Evolutionary conservation across 2,113 vertebrate genomes (phyloP), one percentile per base, ranked within the genome.

Genomic region (Triplophysa siluroides): DNA sequence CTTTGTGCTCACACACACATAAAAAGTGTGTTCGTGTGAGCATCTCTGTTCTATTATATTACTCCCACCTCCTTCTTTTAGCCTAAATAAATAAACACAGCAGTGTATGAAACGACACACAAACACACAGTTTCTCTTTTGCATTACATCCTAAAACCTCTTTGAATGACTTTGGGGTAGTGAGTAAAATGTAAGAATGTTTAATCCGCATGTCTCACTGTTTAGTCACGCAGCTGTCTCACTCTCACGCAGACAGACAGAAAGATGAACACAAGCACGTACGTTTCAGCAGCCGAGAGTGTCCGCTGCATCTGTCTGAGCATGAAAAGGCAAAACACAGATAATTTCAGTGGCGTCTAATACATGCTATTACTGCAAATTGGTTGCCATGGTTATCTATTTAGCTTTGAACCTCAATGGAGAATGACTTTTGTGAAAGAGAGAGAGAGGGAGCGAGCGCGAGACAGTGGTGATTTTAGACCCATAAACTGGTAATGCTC

Each of bases 381-480:
- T 92, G 92, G 92, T 93, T 92, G 90, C 92, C 90, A 93, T 92
- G 91, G 92, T 92, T 90, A 89, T 91, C 87, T 88, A 88, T 91
- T 88, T 87, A 89, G 86, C 79, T 38, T 65, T 65, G 83, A 83
- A 84, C 85, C 69, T 88, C 43, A 33, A 81, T 68, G 81, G 87
- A 85, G 43, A 45, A 82, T 91, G 88, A 90, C 90, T 88, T 87
- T 85, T 88, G 87, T 69, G 38, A 83, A 88, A 60, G 33, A 33
- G 62, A 29, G 62, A 29, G 83, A 83, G 87, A 71, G 80, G 84
- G 85, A 86, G 88, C 81, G 81, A 64, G 78, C 26, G 69, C 18
- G 50, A 61, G 77, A 38, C 54, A 66, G 60, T 81, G 52, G 50
- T 38, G 90, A 72, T 81, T 77, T 78, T 68, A 52, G 67, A 10